phyloP scores from a whole-genome alignment of 2,113 vertebrate genomes.

The Anhinga anhinga region DNA sequence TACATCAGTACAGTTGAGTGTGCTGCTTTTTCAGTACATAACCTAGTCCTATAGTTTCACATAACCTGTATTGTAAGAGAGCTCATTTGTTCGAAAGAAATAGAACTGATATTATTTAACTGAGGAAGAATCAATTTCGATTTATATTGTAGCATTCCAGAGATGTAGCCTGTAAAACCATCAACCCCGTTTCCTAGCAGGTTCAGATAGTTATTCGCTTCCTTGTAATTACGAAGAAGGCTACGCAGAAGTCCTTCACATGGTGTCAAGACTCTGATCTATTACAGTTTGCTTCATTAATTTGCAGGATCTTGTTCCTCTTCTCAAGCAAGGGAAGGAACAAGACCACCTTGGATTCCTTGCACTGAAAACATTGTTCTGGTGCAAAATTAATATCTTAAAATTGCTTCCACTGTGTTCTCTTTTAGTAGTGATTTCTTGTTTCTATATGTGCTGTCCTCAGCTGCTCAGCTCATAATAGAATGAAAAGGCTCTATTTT shows the following conservation, averaged over 20 bases:
- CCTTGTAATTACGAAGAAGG: neutral
- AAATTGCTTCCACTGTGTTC: neutral
- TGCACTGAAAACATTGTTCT: neutral
- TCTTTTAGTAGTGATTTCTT: neutral
- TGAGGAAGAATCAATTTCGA: neutral
- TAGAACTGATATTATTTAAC: neutral
- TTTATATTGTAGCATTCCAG: neutral
- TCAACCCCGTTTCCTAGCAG: neutral
- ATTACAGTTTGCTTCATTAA: neutral
- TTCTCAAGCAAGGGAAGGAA: neutral
- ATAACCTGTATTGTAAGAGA: neutral
- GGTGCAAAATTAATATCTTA: neutral
- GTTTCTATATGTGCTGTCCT: neutral
- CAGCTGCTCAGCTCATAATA: neutral
- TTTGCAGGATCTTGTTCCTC: neutral
- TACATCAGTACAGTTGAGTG: neutral
- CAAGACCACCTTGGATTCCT: neutral
- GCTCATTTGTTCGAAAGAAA: neutral
- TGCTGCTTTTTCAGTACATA: neutral
- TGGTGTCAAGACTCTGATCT: neutral
- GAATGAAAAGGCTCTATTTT: constrained; percentile 29
- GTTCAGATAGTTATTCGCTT: neutral
- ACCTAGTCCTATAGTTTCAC: neutral
- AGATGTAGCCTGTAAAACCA: neutral
- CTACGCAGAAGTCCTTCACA: neutral